Evolutionary conservation across 1,140 invertebrate species (phyloP).

Genomic region (Zaprionus africanus): DNA sequence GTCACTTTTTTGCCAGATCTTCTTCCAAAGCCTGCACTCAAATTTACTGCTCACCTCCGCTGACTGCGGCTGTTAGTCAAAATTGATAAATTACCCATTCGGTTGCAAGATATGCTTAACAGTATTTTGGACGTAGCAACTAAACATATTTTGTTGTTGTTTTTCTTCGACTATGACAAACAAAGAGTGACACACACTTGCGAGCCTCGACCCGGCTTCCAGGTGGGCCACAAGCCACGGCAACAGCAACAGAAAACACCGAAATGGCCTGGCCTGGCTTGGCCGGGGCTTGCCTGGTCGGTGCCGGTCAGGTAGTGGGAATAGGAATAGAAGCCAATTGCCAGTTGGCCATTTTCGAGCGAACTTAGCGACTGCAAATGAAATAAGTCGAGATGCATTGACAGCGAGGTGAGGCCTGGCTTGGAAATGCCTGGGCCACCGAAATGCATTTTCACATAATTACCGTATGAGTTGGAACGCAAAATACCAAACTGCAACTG

Average conservation of each 20-base stretch:
- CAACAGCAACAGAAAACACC: constrained; percentile 10
- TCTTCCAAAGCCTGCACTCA: background rate
- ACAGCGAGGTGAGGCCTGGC: constrained; percentile 58
- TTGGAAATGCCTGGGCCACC: constrained; percentile 63
- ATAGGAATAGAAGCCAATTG: constrained; percentile 53
- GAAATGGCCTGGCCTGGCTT: constrained; percentile 5
- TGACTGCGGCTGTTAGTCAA: background rate
- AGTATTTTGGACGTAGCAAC: constrained; percentile 52
- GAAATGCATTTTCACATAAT: constrained; percentile 82
- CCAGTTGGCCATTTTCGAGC: constrained; percentile 12
- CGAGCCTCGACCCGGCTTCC: constrained; percentile 20
- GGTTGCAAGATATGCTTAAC: constrained; percentile 28
- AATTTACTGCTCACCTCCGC: background rate
- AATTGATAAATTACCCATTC: constrained; percentile 47
- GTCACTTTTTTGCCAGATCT: background rate
- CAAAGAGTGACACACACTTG: constrained; percentile 51
- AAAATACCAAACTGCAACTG: constrained; percentile 67
- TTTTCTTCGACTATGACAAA: constrained; percentile 58
- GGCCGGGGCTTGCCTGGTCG: background rate
- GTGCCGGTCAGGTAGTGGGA: background rate
- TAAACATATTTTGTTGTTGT: constrained; percentile 49
- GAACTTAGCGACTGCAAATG: constrained; percentile 59
- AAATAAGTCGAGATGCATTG: constrained; percentile 78
- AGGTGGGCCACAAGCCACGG: constrained; percentile 16
- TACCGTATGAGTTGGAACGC: constrained; percentile 74